These are phyloP conservation scores for Rhynchophorus ferrugineus DNA, from an alignment of 1,140 invertebrate genomes.

Conservation along the genomic window DNA sequence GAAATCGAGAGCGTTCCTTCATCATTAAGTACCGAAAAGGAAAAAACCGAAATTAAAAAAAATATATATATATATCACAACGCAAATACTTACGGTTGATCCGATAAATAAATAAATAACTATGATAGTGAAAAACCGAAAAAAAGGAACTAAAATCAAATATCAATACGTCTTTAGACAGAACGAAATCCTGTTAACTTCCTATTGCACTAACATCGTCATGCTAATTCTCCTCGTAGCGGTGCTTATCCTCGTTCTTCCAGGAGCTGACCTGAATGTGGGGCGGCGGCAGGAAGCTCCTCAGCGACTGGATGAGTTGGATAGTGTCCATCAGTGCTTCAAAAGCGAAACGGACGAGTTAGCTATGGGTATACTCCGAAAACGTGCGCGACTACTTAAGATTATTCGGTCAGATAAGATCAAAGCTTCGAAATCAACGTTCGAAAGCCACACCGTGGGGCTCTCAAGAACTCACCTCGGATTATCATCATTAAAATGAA, in stretches of 20 bases:
- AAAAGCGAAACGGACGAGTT: constrained; percentile 22
- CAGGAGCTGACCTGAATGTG: constrained; percentile 79
- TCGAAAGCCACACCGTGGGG: constrained; percentile 30
- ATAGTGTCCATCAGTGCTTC: constrained; percentile 76
- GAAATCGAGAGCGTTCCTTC: no score
- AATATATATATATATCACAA: neutral
- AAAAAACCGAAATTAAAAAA: no score
- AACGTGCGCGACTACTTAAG: no score
- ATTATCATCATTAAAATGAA: constrained; percentile 32
- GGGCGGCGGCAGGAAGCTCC: constrained; percentile 74
- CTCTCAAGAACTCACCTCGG: constrained; percentile 35
- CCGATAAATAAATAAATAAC: neutral
- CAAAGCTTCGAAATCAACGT: constrained; percentile 36
- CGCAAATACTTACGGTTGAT: neutral
- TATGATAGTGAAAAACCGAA: neutral
- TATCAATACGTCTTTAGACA: neutral
- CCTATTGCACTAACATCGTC: neutral
- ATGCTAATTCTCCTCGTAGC: constrained; percentile 43
- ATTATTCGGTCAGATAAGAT: constrained; percentile 39
- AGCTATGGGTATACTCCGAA: no score
- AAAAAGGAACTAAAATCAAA: neutral
- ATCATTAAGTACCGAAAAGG: no score
- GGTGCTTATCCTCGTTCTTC: constrained; percentile 78
- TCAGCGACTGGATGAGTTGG: constrained; percentile 71
- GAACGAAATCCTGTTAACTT: neutral